Base-by-base conservation (phyloP, 1,140 invertebrate genomes). In the Musca vetustissima region DNA sequence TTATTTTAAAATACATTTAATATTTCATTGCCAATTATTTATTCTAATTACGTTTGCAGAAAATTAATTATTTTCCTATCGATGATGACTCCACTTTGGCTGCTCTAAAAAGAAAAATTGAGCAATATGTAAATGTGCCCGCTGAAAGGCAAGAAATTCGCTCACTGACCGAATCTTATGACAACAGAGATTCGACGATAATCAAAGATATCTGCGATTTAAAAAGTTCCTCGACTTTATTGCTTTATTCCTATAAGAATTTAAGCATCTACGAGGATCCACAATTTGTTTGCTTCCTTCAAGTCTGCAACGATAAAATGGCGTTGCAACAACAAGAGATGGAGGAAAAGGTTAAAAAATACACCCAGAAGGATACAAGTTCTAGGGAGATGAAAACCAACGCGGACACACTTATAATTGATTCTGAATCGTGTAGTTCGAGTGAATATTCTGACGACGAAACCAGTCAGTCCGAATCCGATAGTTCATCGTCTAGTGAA, bases 201-300 rank as follows among this genome's bases (percentile, higher is more conserved):
- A 43, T 43, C 36, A 36, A 49, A n/a, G 25, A 55, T n/a, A 15
- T 47, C 1, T 67, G 48, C 8, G n/a, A 36, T 21, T 24, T 36
- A 2, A 8, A 52, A 1, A 49, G 66, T 36, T 32, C 66, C 1
- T 19, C 66, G 13, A 53, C 36, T 13, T 11, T 67, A 55, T 28
- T 67, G 66, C 66, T 67, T n/a, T 67, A 53, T 43, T 21, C 47
- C 8, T 65, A 67, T 21, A 32, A 55, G 15, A 21, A 52, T 15
- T 7, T 48, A 49, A 9, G 43, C 22, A 25, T 65, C 6, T 43
- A 48, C 43, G 22, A 52, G 8, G 21, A 65, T 9, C 64, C 64
- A 13, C 43, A 24, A 4, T 55, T 67, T 22, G 19, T 67, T 6
- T 67, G 66, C 25, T 67, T 67, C 15, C 28, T 67, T 9, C 66